phyloP scores from a whole-genome alignment of 2,113 vertebrate genomes.

The Podarcis raffonei region DNA sequence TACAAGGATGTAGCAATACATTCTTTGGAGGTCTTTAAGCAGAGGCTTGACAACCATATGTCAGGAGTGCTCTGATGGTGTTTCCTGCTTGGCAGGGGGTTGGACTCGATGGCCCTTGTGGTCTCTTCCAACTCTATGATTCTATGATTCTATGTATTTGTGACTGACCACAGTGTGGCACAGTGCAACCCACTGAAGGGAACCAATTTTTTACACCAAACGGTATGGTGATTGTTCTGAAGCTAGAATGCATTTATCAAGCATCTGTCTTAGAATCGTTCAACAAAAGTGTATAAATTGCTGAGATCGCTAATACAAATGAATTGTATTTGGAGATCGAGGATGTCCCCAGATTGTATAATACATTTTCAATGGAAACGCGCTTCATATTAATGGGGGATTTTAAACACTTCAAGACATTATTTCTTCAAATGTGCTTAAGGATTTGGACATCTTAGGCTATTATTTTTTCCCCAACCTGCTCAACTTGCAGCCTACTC shows the following conservation, averaged over 20 bases:
- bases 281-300: not conserved
- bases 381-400: slow-evolving; percentile 60
- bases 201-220: not conserved
- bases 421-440: slow-evolving; percentile 68
- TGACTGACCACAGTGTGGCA: not conserved
- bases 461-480: too few species aligned
- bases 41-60: too few species aligned
- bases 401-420: slow-evolving; percentile 53
- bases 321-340: slow-evolving; percentile 21
- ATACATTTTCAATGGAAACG: slow-evolving; percentile 45
- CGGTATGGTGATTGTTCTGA: slow-evolving; percentile 7
- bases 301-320: not conserved
- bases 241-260: not conserved
- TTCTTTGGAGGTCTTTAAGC: too few species aligned
- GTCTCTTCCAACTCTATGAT: too few species aligned
- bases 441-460: slow-evolving; percentile 68
- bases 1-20: slow-evolving; percentile 11
- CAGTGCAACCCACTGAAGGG: not conserved
- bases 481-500: too few species aligned
- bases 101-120: too few species aligned
- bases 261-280: not conserved
- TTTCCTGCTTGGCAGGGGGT: too few species aligned
- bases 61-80: too few species aligned
- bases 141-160: too few species aligned
- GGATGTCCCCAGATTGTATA: slow-evolving; percentile 40